These are phyloP conservation scores for Atopsyche davidsoni DNA, from an alignment of 1,140 invertebrate species.

Conservation along the genomic window DNA sequence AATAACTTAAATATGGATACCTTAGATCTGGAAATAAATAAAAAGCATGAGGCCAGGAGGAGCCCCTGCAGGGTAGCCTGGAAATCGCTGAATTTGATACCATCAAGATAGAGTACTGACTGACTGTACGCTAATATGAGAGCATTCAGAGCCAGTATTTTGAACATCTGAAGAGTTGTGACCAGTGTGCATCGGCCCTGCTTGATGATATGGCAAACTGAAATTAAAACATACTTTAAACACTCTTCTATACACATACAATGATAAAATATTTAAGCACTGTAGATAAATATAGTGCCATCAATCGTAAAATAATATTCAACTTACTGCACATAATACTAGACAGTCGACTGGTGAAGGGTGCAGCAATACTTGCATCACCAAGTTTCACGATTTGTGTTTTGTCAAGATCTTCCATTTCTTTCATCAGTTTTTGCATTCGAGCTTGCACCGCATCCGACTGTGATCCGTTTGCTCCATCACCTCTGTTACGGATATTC, in stretches of 20 bases:
- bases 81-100: constrained; percentile 95
- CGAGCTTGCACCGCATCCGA: constrained; percentile 28
- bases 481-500: constrained; percentile 6
- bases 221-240: constrained; percentile 35
- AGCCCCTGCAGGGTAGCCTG: constrained; percentile 96
- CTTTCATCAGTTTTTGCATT: constrained; percentile 75
- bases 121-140: constrained; percentile 97
- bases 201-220: constrained; percentile 98
- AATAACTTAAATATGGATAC: constrained; percentile 57
- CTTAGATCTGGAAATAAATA: constrained; percentile 98
- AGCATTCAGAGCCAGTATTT: constrained; percentile 98
- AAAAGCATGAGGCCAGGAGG: constrained; percentile 89
- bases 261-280: too few species aligned
- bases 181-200: constrained; percentile 98
- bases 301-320: not conserved
- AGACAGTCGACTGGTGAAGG: constrained; percentile 96
- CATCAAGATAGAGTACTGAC: constrained; percentile 96
- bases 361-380: constrained; percentile 98
- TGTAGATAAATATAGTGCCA: too few species aligned
- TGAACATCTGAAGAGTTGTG: constrained; percentile 99
- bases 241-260: too few species aligned
- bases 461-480: constrained; percentile 2
- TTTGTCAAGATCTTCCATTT: constrained; percentile 88
- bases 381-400: constrained; percentile 88
- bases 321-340: constrained; percentile 87